Base-by-base conservation (phyloP, 2,888 invertebrate species). In the Esperia sulphurella region DNA sequence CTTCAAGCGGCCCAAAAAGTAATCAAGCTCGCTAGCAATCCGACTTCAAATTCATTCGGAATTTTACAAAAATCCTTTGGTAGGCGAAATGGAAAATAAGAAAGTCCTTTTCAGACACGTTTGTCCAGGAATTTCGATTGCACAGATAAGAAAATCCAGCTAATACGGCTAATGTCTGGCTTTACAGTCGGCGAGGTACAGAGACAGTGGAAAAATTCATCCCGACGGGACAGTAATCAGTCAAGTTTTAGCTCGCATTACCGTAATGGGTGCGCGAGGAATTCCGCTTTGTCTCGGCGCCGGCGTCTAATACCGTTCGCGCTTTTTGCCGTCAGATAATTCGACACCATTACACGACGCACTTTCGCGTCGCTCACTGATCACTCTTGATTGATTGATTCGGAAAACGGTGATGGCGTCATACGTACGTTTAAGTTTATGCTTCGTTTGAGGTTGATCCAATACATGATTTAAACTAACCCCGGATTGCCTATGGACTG, bases 221-320 rank as follows among this genome's bases (percentile, higher is more conserved):
- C 75, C 71, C 67, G 66, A 65, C 71, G 68, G 66, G 70, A 65
- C 71, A 65, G 83, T 79, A 77, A 84, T 84, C 82, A 77, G 81
- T 83, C 83, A 83, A 82, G 82, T 81, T 83, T 79, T 76, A 82
- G 79, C 80, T 74, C 73, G 67, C 75, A 83, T 84, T 83, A 83
- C 77, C 43, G 77, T 83, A 83, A 84, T 83, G 78, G 75, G 71
- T 10, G 40, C 30, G 33, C 41, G 41, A 9, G 63, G 67, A 63
- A 64, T 63, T 56, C 59, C 63, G 71, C 75, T 80, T 77, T 77
- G 77, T 80, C 74, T 69, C 63, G 10, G 41, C 41, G 29, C 38
- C 21, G n/a, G 35, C 37, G 30, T 40, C 46, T 49, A 49, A 49
- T 49, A 28, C 54, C 30, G 48, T 54, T 52, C 57, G 49, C 54